Percentiles rank a stretch among this genome's conserved stretches.
Evolutionary conservation across 1,140 invertebrate genomes (phyloP).

Genomic region (Coenobita brevimanus): DNA sequence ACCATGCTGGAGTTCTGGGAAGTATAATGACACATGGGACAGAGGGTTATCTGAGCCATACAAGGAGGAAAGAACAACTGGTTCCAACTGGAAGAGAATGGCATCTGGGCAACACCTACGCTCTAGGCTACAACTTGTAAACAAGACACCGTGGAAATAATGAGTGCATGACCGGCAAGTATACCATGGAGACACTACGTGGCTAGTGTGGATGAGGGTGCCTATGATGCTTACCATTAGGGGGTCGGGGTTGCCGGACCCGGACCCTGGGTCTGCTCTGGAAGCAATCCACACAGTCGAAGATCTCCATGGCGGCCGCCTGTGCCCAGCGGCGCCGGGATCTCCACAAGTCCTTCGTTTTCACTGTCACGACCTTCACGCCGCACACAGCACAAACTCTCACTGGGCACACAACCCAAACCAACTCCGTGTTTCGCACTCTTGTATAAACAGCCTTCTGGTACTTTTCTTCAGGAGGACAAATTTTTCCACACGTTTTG

Average conservation of each 20-base stretch:
- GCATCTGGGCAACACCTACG: too few relatives aligned
- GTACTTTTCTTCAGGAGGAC: neutral
- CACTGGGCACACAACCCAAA: neutral
- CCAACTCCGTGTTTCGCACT: neutral
- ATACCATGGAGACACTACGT: too few relatives aligned
- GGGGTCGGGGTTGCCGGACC: constrained; percentile 34
- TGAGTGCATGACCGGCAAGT: too few relatives aligned
- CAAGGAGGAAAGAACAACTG: too few relatives aligned
- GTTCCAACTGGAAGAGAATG: too few relatives aligned
- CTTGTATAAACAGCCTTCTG: neutral
- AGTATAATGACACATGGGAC: too few relatives aligned
- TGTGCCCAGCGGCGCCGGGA: constrained; percentile 50
- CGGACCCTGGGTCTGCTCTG: constrained; percentile 54
- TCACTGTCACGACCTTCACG: constrained; percentile 28
- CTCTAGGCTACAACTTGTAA: too few relatives aligned
- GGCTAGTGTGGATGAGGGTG: too few relatives aligned
- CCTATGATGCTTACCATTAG: constrained; percentile 55
- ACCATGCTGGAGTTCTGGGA: too few relatives aligned
- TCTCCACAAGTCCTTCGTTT: constrained; percentile 49
- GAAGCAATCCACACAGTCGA: constrained; percentile 58
- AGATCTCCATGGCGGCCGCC: constrained; percentile 61
- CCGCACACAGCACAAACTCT: constrained; percentile 7
- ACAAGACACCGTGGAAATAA: too few relatives aligned
- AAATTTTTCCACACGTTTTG: neutral
- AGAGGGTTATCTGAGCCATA: too few relatives aligned